Evolutionary conservation across 2,888 invertebrate genomes (phyloP).

Genomic region (Eupithecia subumbrata): DNA sequence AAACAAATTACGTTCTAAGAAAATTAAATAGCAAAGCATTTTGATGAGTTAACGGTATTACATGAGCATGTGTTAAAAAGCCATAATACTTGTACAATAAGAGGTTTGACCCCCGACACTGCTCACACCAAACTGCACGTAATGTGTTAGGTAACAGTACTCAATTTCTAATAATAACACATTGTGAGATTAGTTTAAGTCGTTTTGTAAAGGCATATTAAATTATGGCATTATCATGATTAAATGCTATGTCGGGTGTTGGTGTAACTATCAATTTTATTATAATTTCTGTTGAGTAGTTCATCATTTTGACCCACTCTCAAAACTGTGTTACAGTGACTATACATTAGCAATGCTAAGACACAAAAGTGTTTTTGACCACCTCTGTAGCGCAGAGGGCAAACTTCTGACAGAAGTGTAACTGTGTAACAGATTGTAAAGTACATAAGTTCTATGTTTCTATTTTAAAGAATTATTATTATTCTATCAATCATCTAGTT

Average conservation of each 20-base stretch:
- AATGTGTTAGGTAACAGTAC: conserved; percentile 24
- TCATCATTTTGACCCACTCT: background rate
- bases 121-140: conserved; percentile 18
- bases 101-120: conserved; percentile 27
- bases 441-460: no score
- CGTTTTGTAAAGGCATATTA: background rate
- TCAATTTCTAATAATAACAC: conserved; percentile 13
- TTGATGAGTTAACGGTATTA: conserved; percentile 21
- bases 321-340: background rate
- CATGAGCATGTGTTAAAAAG: conserved; percentile 13
- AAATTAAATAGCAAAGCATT: conserved; percentile 17
- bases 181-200: background rate
- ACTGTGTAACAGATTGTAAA: no score
- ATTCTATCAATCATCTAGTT: no score
- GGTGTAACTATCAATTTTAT: background rate
- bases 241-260: background rate
- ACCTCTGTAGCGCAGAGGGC: background rate
- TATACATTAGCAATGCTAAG: no score
- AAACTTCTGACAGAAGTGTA: background rate
- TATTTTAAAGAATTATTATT: no score
- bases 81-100: conserved; percentile 24
- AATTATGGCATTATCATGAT: background rate
- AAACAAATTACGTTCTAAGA: conserved; percentile 7
- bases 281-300: background rate
- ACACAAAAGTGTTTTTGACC: background rate